A percentile compares a stretch with the other conserved stretches of the same genome.
Conservation (phyloP, 1,140 invertebrate genomes). For the Dendroctonus ponderosae region DNA sequence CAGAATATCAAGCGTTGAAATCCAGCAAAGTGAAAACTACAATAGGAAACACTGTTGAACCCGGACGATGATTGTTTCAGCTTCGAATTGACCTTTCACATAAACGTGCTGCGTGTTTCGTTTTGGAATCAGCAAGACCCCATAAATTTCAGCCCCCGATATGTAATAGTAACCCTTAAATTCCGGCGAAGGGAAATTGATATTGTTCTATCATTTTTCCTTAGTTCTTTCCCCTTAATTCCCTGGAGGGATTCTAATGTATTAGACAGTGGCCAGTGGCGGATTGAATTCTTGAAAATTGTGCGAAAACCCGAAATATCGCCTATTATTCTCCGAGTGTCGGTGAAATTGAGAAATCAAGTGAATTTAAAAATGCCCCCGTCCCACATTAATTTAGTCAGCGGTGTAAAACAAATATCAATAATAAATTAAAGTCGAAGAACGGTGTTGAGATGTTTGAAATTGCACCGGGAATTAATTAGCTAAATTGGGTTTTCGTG, state of each 20-base stretch:
- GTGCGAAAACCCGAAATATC: too few species aligned
- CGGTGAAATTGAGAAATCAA: too few species aligned
- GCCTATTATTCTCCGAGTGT: too few species aligned
- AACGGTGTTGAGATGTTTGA: conserved; percentile 5
- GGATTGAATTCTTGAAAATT: too few species aligned
- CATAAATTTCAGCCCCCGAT: conserved; percentile 5
- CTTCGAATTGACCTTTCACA: too few species aligned
- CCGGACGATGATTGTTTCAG: too few species aligned
- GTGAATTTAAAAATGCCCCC: too few species aligned
- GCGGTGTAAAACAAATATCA: background rate
- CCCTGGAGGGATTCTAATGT: conserved; percentile 3
- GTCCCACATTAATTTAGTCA: background rate
- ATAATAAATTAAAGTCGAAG: conserved; percentile 4
- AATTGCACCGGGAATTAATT: conserved; percentile 16
- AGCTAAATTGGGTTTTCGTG: conserved; percentile 23
- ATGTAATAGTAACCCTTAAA: conserved; percentile 8
- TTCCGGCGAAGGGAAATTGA: conserved; percentile 18
- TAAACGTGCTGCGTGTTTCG: conserved; percentile 2
- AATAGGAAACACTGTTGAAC: too few species aligned
- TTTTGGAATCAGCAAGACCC: conserved; percentile 8
- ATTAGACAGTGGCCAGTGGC: too few species aligned
- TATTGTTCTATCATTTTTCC: conserved; percentile 25
- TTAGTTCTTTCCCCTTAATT: conserved; percentile 11
- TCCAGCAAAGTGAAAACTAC: too few species aligned
- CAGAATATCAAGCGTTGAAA: too few species aligned